These are phyloP conservation scores for Cinara cedri DNA, from an alignment of 2,888 invertebrate species.

Conservation along the genomic window DNA sequence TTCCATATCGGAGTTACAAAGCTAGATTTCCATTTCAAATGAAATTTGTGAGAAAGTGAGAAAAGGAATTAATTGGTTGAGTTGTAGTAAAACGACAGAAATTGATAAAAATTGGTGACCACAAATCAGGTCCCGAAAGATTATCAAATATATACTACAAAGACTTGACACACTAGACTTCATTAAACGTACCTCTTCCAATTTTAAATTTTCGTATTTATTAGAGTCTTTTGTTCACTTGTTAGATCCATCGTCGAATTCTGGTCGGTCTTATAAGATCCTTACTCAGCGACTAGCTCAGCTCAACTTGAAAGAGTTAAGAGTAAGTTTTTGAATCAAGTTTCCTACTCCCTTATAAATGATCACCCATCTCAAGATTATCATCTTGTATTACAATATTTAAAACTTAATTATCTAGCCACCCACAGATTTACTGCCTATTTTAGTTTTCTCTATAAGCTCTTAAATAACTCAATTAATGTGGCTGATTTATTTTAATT, in stretches of 20 bases:
- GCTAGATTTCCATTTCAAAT: too few species aligned
- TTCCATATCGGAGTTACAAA: too few species aligned
- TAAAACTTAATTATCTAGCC: not conserved
- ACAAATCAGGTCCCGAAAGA: too few species aligned
- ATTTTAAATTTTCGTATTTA: not conserved
- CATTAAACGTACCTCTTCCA: not conserved
- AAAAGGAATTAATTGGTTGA: too few species aligned
- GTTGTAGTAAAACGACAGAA: too few species aligned
- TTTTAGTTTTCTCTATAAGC: not conserved
- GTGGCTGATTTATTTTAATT: not conserved
- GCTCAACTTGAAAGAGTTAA: slow-evolving; percentile 7
- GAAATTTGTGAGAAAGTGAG: too few species aligned
- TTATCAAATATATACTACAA: not conserved
- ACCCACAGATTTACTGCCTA: not conserved
- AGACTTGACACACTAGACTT: not conserved
- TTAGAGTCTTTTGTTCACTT: not conserved
- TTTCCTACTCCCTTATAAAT: not conserved
- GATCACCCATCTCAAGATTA: not conserved
- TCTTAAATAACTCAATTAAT: not conserved
- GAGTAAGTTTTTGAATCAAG: not conserved
- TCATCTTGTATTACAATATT: not conserved
- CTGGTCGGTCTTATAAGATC: not conserved
- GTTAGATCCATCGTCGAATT: not conserved
- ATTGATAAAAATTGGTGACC: too few species aligned
- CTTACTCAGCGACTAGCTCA: not conserved